phyloP scores from a whole-genome alignment of 2,113 vertebrate genomes.

The Vulpes ferrilata region DNA sequence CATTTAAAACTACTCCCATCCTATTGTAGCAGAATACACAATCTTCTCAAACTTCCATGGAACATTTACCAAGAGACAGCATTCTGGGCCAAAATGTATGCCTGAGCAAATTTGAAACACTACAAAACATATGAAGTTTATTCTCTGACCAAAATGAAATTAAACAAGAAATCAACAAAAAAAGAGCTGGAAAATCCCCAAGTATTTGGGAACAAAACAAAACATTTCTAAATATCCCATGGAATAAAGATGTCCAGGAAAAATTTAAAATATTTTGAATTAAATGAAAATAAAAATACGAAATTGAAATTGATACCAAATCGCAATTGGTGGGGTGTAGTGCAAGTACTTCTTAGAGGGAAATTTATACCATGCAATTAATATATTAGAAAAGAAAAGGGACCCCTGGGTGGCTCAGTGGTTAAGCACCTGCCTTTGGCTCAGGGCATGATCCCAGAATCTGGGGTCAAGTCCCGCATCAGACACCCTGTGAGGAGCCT shows the following conservation, averaged over 20 bases:
- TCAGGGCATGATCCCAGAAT: too few relatives aligned
- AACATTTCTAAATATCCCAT: neutral
- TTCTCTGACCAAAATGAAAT: neutral
- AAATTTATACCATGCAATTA: neutral
- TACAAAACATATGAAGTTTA: neutral
- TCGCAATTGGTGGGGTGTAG: neutral
- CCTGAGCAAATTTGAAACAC: neutral
- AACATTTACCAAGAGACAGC: neutral
- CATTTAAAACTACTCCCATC: neutral
- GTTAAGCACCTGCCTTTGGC: too few relatives aligned
- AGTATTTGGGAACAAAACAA: neutral
- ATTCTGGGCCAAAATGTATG: neutral
- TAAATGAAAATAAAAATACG: neutral
- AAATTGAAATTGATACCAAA: neutral
- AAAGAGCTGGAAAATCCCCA: neutral
- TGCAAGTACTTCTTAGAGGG: neutral
- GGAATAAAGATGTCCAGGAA: neutral
- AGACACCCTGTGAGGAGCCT: too few relatives aligned
- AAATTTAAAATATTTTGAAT: neutral
- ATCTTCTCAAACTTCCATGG: neutral
- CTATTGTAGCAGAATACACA: neutral
- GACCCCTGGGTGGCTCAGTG: too few relatives aligned
- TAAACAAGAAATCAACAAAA: neutral
- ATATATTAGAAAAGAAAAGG: neutral
- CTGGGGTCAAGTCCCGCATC: too few relatives aligned